Evolutionary conservation across 53 echinoderm and acorn worm genomes (phyloP).

Genomic region (Holothuria leucospilota): DNA sequence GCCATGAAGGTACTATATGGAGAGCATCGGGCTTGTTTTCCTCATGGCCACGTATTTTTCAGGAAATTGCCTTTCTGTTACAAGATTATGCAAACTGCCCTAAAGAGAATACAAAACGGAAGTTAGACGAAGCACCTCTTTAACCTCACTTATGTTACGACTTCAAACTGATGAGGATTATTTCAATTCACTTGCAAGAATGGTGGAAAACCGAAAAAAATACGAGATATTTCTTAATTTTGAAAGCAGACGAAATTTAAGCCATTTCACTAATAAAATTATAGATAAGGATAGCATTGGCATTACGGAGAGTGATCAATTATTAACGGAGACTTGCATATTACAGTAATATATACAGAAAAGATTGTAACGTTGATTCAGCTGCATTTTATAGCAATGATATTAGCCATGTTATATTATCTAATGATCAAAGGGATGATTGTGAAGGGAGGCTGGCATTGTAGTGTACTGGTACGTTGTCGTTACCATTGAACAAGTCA

Average conservation of each 20-base stretch:
- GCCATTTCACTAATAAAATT: not conserved
- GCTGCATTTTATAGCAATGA: too few species aligned
- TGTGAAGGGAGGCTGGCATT: too few species aligned
- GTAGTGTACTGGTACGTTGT: too few species aligned
- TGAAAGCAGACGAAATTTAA: not conserved
- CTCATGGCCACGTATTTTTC: not conserved
- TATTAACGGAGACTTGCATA: not conserved
- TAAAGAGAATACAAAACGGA: not conserved
- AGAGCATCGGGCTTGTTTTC: too few species aligned
- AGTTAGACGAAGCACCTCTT: not conserved
- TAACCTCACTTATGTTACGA: not conserved
- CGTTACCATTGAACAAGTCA: too few species aligned
- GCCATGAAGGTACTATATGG: too few species aligned
- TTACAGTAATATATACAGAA: too few species aligned
- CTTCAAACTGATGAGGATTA: not conserved
- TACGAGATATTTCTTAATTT: too few species aligned
- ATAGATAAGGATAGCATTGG: not conserved
- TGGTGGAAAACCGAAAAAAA: too few species aligned
- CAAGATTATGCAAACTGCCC: not conserved
- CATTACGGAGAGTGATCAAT: not conserved
- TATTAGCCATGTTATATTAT: too few species aligned
- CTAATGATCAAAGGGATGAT: too few species aligned
- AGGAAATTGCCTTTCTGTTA: constrained; percentile 11
- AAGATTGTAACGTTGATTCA: not conserved
- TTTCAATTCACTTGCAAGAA: not conserved